A percentile compares a stretch with the other conserved stretches of the same genome.
These are phyloP conservation scores for Orthonyx spaldingii DNA, from an alignment of 2,113 vertebrate species.

Conservation along the genomic window DNA sequence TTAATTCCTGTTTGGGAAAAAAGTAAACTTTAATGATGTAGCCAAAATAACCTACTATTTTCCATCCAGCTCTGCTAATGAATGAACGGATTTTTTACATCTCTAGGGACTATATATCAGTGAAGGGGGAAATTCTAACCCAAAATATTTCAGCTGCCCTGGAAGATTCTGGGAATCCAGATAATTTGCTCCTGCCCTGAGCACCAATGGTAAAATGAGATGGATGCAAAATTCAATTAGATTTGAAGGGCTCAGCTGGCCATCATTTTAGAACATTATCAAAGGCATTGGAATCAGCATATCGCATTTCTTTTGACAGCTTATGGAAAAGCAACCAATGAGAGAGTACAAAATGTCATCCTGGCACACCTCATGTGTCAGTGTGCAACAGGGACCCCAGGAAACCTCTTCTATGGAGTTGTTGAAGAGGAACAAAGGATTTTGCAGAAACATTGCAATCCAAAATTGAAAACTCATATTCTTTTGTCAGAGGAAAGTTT, in stretches of 20 bases:
- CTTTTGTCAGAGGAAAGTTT: background rate
- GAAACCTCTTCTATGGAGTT: slow-evolving; percentile 18
- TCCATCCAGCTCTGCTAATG: background rate
- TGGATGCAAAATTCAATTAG: slow-evolving; percentile 52
- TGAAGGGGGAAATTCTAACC: background rate
- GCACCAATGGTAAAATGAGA: background rate
- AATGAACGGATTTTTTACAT: background rate
- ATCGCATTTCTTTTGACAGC: background rate
- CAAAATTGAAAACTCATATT: slow-evolving; percentile 14
- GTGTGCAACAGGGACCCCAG: background rate
- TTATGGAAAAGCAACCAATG: slow-evolving; percentile 34
- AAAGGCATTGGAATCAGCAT: slow-evolving; percentile 38
- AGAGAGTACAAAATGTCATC: slow-evolving; percentile 34
- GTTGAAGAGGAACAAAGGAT: slow-evolving; percentile 39
- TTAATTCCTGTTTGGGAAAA: background rate
- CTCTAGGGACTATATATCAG: background rate
- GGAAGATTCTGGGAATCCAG: background rate
- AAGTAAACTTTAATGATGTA: background rate
- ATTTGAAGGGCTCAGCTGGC: slow-evolving; percentile 48
- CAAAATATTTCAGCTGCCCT: slow-evolving; percentile 19
- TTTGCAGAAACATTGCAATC: slow-evolving; percentile 20
- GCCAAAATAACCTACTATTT: background rate
- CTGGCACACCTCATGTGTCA: slow-evolving; percentile 7
- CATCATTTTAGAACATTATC: slow-evolving; percentile 38
- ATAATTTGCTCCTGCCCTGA: background rate